Percentiles rank a stretch among this genome's conserved stretches.
Evolutionary conservation across 2,888 invertebrate genomes (phyloP).

Genomic region (Ditula angustiorana): DNA sequence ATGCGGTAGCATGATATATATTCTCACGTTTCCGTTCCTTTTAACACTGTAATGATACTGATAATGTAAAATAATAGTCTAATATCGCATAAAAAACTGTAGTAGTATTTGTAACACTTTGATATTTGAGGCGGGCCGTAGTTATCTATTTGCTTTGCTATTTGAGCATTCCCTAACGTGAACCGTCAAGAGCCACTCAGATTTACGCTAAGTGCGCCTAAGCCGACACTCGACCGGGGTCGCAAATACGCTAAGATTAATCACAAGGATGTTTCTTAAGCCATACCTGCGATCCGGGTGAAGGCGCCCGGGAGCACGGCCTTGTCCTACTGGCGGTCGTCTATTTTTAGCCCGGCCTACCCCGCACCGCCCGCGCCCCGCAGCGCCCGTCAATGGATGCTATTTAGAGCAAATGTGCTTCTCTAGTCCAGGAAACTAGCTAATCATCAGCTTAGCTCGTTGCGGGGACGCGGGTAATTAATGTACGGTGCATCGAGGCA

Average conservation of each 20-base stretch:
- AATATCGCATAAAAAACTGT: neutral
- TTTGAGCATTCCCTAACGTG: conserved; percentile 44
- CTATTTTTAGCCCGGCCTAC: conserved; percentile 73
- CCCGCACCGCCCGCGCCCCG: conserved; percentile 52
- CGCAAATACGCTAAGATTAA: conserved; percentile 72
- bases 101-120: neutral
- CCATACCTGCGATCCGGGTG: conserved; percentile 64
- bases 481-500: conserved; percentile 1
- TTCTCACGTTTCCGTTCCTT: conserved; percentile 13
- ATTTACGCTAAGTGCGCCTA: conserved; percentile 61
- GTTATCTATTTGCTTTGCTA: conserved; percentile 38
- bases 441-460: conserved; percentile 34
- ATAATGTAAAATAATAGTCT: conserved; percentile 15
- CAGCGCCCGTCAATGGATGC: conserved; percentile 69
- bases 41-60: conserved; percentile 1
- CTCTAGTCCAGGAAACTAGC: conserved; percentile 49
- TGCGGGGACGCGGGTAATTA: conserved; percentile 20
- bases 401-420: conserved; percentile 69
- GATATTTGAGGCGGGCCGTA: conserved; percentile 37
- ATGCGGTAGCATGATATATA: conserved; percentile 27
- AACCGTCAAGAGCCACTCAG: conserved; percentile 54
- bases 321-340: conserved; percentile 78
- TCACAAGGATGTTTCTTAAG: conserved; percentile 71
- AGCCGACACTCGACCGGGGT: conserved; percentile 60
- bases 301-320: conserved; percentile 67